These are phyloP conservation scores for Corythucha ciliata DNA, from an alignment of 2,888 invertebrate species.

Conservation along the genomic window DNA sequence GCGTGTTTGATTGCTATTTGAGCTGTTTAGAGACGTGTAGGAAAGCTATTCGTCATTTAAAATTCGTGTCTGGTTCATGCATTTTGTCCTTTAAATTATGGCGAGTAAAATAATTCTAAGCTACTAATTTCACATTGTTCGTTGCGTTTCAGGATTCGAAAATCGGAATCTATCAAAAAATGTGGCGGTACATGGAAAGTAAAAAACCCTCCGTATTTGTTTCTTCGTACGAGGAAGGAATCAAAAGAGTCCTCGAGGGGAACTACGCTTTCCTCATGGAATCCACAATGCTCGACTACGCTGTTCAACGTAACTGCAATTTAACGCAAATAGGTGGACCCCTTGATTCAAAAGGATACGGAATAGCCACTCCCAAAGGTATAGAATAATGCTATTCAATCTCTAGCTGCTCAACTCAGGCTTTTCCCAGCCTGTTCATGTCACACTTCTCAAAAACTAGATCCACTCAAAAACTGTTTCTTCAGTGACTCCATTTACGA, in stretches of 20 bases:
- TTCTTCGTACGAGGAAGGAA: conserved; percentile 82
- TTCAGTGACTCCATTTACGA: not conserved
- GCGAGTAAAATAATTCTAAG: too few relatives aligned
- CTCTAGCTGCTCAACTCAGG: not conserved
- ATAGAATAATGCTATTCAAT: conserved; percentile 5
- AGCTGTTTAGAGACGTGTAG: too few relatives aligned
- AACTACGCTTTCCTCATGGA: conserved; percentile 98
- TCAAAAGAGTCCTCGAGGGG: conserved; percentile 71
- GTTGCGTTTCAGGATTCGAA: conserved; percentile 60
- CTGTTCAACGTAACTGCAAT: conserved; percentile 90
- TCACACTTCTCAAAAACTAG: not conserved
- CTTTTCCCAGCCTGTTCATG: not conserved
- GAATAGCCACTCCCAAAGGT: conserved; percentile 93
- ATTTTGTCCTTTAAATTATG: too few relatives aligned
- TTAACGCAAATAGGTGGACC: conserved; percentile 93
- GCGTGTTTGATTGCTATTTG: too few relatives aligned
- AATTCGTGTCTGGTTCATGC: too few relatives aligned
- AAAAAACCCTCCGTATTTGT: conserved; percentile 74
- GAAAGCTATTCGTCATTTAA: too few relatives aligned
- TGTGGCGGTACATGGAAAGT: conserved; percentile 92
- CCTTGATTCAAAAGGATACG: conserved; percentile 79
- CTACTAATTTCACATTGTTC: too few relatives aligned
- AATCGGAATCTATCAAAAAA: conserved; percentile 81
- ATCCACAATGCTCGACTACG: conserved; percentile 93
- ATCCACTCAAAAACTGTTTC: not conserved